These are phyloP conservation scores for Oryzias dopingdopingensis DNA, from an alignment of 2,797 vertebrate genomes.

Conservation along the genomic window DNA sequence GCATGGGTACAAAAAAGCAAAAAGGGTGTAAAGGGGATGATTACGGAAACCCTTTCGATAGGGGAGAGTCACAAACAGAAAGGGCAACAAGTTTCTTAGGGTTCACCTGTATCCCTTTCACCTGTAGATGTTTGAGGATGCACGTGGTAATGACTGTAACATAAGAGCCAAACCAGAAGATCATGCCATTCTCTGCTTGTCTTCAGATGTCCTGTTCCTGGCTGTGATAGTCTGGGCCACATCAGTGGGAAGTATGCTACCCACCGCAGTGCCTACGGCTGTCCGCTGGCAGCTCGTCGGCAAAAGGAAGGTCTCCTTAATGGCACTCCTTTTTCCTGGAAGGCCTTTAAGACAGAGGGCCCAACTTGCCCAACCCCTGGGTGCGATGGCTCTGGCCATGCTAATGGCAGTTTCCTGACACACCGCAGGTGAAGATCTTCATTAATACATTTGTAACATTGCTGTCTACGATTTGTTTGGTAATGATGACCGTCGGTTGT, in stretches of 20 bases:
- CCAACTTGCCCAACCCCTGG: slow-evolving; percentile 94
- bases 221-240: slow-evolving; percentile 96
- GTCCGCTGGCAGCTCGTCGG: slow-evolving; percentile 90
- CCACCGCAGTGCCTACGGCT: slow-evolving; percentile 95
- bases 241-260: slow-evolving; percentile 98
- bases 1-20: no score
- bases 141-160: no score
- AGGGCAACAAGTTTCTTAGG: no score
- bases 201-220: slow-evolving; percentile 93
- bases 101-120: no score
- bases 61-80: no score
- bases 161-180: no score
- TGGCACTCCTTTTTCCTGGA: slow-evolving; percentile 93
- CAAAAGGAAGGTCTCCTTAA: slow-evolving; percentile 96
- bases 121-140: no score
- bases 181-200: background rate
- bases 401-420: slow-evolving; percentile 97
- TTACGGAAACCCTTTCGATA: no score
- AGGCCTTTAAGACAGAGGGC: slow-evolving; percentile 92
- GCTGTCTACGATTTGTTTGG: no score
- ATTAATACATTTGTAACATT: no score
- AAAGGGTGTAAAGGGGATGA: no score
- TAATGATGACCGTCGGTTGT: no score
- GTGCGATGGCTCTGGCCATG: slow-evolving; percentile 94
- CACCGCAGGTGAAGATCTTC: slow-evolving; percentile 87